Evolutionary conservation across 2,797 vertebrate species (phyloP).

Genomic region (Paguma larvata): DNA sequence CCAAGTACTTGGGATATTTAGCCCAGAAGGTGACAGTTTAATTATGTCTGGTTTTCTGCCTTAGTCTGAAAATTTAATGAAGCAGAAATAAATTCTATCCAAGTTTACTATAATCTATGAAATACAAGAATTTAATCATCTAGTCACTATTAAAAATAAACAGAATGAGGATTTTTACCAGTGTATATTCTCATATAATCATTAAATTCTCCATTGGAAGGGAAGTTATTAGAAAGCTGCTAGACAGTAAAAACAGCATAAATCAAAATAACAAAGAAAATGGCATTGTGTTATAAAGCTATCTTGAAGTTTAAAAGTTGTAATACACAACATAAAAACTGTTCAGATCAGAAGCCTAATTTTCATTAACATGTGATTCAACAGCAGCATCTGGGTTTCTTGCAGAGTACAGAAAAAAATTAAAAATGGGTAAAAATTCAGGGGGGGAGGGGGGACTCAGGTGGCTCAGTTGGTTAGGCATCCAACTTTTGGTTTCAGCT

Average conservation of each 20-base stretch:
- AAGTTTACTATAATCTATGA: neutral
- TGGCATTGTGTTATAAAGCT: neutral
- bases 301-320: neutral
- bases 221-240: neutral
- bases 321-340: neutral
- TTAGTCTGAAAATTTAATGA: neutral
- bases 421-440: neutral
- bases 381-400: neutral
- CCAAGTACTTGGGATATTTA: slow-evolving; percentile 82
- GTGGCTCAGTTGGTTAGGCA: no score
- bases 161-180: neutral
- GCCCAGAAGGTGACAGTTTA: neutral
- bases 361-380: slow-evolving; percentile 30
- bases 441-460: no score
- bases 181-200: neutral
- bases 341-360: neutral
- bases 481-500: no score
- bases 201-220: neutral
- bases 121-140: neutral
- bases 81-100: neutral
- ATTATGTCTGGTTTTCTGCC: neutral
- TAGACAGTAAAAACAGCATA: neutral
- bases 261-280: neutral
- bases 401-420: slow-evolving; percentile 1
- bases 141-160: neutral